phyloP scores from a whole-genome alignment of 2,888 invertebrate genomes.

The Amphipyra berbera region DNA sequence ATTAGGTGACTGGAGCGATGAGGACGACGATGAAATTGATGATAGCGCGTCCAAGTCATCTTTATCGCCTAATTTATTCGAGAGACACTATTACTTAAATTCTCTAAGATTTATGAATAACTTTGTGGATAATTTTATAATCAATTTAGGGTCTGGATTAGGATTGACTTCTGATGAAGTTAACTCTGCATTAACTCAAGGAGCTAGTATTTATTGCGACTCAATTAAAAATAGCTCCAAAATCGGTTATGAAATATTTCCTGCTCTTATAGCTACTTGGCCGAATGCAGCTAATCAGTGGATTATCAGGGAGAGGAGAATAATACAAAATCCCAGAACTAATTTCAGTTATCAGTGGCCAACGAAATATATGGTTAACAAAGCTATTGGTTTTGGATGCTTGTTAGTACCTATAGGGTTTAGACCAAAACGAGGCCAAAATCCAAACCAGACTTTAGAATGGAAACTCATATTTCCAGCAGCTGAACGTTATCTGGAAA shows the following conservation, averaged over 20 bases:
- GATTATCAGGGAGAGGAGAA: conserved; percentile 90
- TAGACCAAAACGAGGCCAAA: conserved; percentile 90
- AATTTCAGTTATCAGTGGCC: conserved; percentile 92
- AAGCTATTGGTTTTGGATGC: conserved; percentile 92
- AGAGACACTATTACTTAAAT: conserved; percentile 89
- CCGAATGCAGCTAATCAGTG: conserved; percentile 93
- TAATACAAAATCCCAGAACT: conserved; percentile 89
- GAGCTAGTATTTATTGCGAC: conserved; percentile 92
- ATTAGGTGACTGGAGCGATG: conserved; percentile 79
- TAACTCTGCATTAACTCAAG: conserved; percentile 89
- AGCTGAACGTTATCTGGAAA: conserved; percentile 93
- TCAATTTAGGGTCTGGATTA: conserved; percentile 89
- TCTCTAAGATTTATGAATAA: conserved; percentile 92
- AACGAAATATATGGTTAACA: conserved; percentile 91
- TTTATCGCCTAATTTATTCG: conserved; percentile 77
- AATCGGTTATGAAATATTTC: conserved; percentile 91
- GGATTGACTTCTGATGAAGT: conserved; percentile 89
- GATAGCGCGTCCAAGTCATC: conserved; percentile 73
- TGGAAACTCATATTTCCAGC: conserved; percentile 95
- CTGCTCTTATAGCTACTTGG: conserved; percentile 93
- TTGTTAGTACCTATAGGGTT: conserved; percentile 93
- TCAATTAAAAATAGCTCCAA: conserved; percentile 79
- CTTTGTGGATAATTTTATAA: conserved; percentile 91
- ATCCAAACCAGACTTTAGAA: conserved; percentile 91
- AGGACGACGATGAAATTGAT: conserved; percentile 77